phyloP scores from a whole-genome alignment of 2,113 vertebrate species.

The Menidia beryllina region DNA sequence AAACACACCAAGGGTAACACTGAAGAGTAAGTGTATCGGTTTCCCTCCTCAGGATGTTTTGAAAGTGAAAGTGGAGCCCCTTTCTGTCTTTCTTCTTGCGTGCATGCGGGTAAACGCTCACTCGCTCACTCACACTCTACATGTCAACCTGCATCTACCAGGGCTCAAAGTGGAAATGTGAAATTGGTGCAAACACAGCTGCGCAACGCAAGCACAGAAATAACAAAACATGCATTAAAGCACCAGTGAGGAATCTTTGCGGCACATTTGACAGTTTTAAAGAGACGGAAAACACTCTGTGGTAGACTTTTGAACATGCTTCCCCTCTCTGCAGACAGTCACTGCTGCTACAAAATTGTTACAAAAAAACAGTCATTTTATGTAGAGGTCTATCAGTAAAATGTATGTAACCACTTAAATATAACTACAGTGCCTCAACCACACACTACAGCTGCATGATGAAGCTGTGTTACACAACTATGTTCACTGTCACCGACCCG shows the following conservation, averaged over 20 bases:
- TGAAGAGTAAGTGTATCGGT: constrained; percentile 24
- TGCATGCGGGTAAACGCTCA: constrained; percentile 30
- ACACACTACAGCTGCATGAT: background rate
- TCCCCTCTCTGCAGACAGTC: no score
- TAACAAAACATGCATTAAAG: constrained; percentile 20
- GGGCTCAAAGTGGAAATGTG: constrained; percentile 39
- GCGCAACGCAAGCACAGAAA: no score
- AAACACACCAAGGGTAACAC: constrained; percentile 25
- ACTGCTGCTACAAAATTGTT: no score
- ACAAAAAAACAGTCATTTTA: background rate
- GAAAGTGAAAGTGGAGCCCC: constrained; percentile 58
- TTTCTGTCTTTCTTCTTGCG: constrained; percentile 7
- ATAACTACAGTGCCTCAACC: background rate
- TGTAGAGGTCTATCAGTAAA: background rate
- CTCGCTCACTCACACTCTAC: constrained; percentile 1
- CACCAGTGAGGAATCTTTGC: background rate
- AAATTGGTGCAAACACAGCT: constrained; percentile 42
- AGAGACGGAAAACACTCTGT: background rate
- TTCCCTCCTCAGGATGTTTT: constrained; percentile 67
- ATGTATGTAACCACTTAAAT: background rate
- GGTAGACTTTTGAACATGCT: no score
- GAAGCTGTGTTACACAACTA: background rate
- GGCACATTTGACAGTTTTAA: no score
- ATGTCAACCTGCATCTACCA: constrained; percentile 31
- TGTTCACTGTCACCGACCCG: background rate